phyloP scores from a whole-genome alignment of 2,888 invertebrate species.

The Hipparchia semele region DNA sequence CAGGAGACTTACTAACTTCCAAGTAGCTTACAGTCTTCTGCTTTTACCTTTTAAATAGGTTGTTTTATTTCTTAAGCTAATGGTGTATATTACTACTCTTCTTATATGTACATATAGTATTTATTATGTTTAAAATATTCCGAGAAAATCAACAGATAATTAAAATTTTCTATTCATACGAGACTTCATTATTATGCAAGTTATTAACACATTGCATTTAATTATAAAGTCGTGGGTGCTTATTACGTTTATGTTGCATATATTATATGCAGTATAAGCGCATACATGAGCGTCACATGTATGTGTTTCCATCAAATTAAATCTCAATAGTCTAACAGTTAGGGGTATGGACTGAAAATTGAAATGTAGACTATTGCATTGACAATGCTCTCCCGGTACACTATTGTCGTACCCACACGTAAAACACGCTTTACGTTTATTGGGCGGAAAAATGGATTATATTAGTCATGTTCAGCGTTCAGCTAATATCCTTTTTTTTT shows the following conservation, averaged over 20 bases:
- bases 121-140: constrained; percentile 1
- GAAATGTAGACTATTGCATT: too few relatives aligned
- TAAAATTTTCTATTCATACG: constrained; percentile 21
- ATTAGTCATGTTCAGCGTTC: too few relatives aligned
- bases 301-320: not conserved
- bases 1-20: too few relatives aligned
- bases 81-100: too few relatives aligned
- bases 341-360: not conserved
- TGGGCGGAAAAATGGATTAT: too few relatives aligned
- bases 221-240: constrained; percentile 33
- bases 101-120: not conserved
- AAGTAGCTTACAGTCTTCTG: too few relatives aligned
- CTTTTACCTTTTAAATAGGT: too few relatives aligned
- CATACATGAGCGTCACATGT: not conserved
- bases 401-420: too few relatives aligned
- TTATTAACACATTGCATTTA: constrained; percentile 36
- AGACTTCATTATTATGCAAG: constrained; percentile 18
- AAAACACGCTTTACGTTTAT: too few relatives aligned
- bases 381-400: too few relatives aligned
- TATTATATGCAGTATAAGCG: constrained; percentile 10
- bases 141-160: not conserved
- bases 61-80: too few relatives aligned
- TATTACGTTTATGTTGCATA: constrained; percentile 13
- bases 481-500: too few relatives aligned
- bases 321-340: not conserved